These are phyloP conservation scores for Oryzias sinensis DNA, from an alignment of 2,797 vertebrate genomes.

Conservation along the genomic window DNA sequence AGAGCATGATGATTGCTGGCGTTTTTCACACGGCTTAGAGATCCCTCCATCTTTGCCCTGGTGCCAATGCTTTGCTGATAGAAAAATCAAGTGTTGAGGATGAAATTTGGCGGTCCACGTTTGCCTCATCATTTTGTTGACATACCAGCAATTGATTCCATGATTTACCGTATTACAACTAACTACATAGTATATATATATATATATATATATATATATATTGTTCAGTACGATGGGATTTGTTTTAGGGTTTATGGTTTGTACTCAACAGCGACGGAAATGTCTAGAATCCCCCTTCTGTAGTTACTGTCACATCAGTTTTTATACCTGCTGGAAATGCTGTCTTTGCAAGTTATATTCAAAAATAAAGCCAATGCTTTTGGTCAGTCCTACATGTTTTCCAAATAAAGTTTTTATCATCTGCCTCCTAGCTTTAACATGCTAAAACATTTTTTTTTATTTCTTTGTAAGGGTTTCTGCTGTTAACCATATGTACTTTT, in stretches of 20 bases:
- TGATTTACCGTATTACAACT: constrained; percentile 10
- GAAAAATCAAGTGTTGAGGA: constrained; percentile 57
- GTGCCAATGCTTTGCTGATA: constrained; percentile 52
- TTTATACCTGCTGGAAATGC: constrained; percentile 51
- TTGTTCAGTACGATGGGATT: constrained; percentile 12
- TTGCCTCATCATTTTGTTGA: constrained; percentile 35
- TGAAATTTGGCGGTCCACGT: constrained; percentile 26
- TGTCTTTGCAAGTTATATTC: constrained; percentile 53
- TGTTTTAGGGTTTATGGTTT: constrained; percentile 31
- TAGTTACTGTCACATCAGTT: constrained; percentile 63
- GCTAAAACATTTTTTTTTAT: too few relatives aligned
- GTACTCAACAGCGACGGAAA: constrained; percentile 18
- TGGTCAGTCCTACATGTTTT: constrained; percentile 34
- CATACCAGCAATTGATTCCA: constrained; percentile 47
- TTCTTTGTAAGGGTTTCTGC: too few relatives aligned
- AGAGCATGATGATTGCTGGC: constrained; percentile 71
- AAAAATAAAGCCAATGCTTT: constrained; percentile 46
- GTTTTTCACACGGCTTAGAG: constrained; percentile 69
- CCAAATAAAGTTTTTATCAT: not conserved
- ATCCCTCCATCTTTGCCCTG: constrained; percentile 59
- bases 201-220: not conserved
- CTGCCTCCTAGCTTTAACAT: too few relatives aligned
- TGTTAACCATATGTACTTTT: too few relatives aligned
- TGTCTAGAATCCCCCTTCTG: constrained; percentile 23
- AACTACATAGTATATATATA: constrained; percentile 24